phyloP scores from a whole-genome alignment of 2,113 vertebrate species.

The Microcebus tavaratra region DNA sequence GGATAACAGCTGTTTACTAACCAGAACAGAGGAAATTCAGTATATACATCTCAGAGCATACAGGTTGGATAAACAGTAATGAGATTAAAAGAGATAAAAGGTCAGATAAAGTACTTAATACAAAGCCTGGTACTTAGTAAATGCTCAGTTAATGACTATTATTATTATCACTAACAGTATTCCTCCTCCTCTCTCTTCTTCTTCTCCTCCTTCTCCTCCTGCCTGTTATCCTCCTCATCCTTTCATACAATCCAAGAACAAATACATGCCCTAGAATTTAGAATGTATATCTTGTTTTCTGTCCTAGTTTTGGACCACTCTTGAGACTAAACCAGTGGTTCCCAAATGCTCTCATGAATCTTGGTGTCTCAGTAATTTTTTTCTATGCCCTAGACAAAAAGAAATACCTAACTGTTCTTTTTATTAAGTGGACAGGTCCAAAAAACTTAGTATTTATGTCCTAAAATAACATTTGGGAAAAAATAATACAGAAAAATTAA shows the following conservation, averaged over 20 bases:
- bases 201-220: too few relatives aligned
- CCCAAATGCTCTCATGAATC: background rate
- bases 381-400: background rate
- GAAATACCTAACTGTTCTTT: background rate
- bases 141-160: background rate
- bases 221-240: fast-evolving
- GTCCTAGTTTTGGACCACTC: background rate
- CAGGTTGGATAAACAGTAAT: background rate
- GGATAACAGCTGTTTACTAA: background rate
- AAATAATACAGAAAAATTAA: background rate
- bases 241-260: background rate
- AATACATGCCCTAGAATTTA: background rate
- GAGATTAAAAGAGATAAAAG: background rate
- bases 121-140: background rate
- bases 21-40: background rate
- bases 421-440: background rate
- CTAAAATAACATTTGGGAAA: background rate
- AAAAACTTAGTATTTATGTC: background rate
- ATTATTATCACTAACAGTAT: background rate
- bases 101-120: background rate
- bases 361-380: background rate
- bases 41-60: background rate
- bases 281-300: background rate
- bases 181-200: background rate
- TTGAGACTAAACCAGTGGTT: background rate